Base-by-base conservation (phyloP, 2,113 vertebrate genomes). In the Tapirus terrestris region DNA sequence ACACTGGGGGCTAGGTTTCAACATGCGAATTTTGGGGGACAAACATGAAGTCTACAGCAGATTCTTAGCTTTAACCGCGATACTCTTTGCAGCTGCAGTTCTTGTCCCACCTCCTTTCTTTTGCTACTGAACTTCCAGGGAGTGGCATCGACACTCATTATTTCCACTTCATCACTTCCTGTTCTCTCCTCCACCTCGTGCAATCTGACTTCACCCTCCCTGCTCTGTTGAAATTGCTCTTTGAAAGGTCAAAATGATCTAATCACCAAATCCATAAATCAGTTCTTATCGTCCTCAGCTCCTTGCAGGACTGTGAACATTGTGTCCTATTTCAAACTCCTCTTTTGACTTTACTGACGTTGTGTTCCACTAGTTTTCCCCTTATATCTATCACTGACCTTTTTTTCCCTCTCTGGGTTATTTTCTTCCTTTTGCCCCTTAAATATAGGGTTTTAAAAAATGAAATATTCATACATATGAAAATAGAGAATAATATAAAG, bases 211-310 rank as follows among this genome's bases (percentile, higher is more conserved):
- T 95, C 65, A 85, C 70, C 39, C 58, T 95, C 60, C 76, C 43
- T 2, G 27, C 39, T 80, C 76, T 84, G 60, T 70, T 60, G 51
- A 60, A 84, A 36, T 76, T 70, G 43, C 23, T 90, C 75, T 91
- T 93, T 84, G 70, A 89, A 94, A 85, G 65, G 85, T 85, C 77
- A 89, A 67, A 92, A 92, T 89, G n/a, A 58, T 70, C 86, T 89
- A 75, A 95, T 75, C 70, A 65, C 79, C 51, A 89, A 53, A 88
- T 87, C 56, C 51, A 90, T 56, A 96, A 58, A 67, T 94, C 81
- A 73, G 10, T 86, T 90, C 76, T 93, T 91, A 75, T 73, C 45
- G 60, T 80, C 70, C 82, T 87, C 17, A 79, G 16, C 25, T 75
- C 68, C 63, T 97, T 29, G 43, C 70, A 82, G 96, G 63, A 45